phyloP scores from a whole-genome alignment of 2,113 vertebrate genomes.

The Pitta sordida region DNA sequence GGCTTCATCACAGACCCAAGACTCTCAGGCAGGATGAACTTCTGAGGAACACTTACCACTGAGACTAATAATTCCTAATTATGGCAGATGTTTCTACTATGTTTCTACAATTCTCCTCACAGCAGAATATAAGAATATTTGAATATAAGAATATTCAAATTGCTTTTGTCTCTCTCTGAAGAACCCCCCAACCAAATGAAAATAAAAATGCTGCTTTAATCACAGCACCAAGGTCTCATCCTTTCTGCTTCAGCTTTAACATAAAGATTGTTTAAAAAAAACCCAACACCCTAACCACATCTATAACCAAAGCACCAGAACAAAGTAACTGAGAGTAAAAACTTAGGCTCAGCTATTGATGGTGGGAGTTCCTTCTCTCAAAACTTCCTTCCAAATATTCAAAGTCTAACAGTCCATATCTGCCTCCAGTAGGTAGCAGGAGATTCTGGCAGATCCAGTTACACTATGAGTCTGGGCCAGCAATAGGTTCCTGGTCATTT shows the following conservation, averaged over 20 bases:
- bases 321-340: background rate
- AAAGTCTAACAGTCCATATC: background rate
- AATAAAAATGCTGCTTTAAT: background rate
- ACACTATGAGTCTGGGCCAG: background rate
- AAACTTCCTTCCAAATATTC: background rate
- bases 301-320: background rate
- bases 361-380: background rate
- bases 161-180: background rate
- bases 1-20: constrained; percentile 1
- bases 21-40: constrained; percentile 11
- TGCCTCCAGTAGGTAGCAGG: background rate
- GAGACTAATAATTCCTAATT: constrained; percentile 29
- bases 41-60: background rate
- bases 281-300: background rate
- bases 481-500: background rate
- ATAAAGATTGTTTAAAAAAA: background rate
- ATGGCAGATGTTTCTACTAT: background rate
- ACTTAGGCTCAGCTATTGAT: background rate
- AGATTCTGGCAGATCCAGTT: background rate
- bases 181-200: background rate
- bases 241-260: background rate
- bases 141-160: background rate
- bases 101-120: background rate
- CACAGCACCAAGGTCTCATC: background rate
- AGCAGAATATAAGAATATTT: background rate